Evolutionary conservation across 2,888 invertebrate genomes (phyloP).

Genomic region (Phaedon cochleariae): DNA sequence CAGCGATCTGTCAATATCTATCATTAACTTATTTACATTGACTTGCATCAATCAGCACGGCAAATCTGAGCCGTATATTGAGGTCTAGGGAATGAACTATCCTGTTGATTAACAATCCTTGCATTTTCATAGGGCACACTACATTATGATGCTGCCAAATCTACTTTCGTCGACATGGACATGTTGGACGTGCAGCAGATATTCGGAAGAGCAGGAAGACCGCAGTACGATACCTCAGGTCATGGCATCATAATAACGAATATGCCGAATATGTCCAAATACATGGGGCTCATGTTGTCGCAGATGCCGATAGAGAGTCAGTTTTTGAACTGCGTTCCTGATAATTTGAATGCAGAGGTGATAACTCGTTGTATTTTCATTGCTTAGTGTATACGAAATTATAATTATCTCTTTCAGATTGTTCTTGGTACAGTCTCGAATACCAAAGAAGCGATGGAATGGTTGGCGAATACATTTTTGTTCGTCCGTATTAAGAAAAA

Average conservation of each 20-base stretch:
- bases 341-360: slow-evolving; percentile 98
- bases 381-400: no score
- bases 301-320: slow-evolving; percentile 99
- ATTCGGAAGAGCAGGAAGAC: slow-evolving; percentile 97
- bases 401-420: slow-evolving; percentile 71
- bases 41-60: no score
- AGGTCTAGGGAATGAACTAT: no score
- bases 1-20: no score
- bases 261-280: slow-evolving; percentile 91
- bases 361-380: no score
- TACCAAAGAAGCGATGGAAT: slow-evolving; percentile 94
- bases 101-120: no score
- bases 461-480: slow-evolving; percentile 97
- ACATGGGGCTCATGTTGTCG: slow-evolving; percentile 91
- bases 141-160: slow-evolving; percentile 95
- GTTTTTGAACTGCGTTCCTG: slow-evolving; percentile 89
- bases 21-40: no score
- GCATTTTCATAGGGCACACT: slow-evolving; percentile 88
- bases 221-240: slow-evolving; percentile 95
- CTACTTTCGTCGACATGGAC: slow-evolving; percentile 92
- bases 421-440: slow-evolving; percentile 96
- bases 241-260: slow-evolving; percentile 95
- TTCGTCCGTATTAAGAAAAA: slow-evolving; percentile 94
- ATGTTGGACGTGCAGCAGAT: slow-evolving; percentile 98
- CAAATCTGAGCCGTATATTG: no score